Conservation (phyloP, 1,140 invertebrate genomes). For the Tetragnatha versicolor region DNA sequence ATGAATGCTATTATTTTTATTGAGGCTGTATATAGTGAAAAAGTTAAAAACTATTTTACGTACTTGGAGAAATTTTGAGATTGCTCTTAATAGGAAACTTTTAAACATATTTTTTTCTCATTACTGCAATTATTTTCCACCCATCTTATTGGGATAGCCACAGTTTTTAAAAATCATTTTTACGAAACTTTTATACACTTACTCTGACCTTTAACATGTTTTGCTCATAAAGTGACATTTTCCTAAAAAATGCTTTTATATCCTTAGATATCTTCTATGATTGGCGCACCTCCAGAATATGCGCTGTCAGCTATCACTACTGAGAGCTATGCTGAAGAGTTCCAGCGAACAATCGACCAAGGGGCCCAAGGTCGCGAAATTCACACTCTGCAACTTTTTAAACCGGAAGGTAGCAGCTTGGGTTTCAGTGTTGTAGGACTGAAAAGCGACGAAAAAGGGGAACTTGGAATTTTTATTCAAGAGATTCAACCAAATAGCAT, state of each 20-base stretch:
- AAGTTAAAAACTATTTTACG: no score
- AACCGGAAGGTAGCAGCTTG: conserved; percentile 76
- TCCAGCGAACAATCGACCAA: conserved; percentile 71
- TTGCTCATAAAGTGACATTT: no score
- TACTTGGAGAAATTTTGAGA: no score
- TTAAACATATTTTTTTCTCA: no score
- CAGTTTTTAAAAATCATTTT: no score
- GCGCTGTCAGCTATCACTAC: conserved; percentile 68
- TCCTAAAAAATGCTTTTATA: neutral
- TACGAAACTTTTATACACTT: no score
- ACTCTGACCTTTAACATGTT: no score
- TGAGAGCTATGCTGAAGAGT: conserved; percentile 71
- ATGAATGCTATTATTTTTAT: no score
- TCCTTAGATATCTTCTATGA: conserved; percentile 28
- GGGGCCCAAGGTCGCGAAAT: conserved; percentile 73
- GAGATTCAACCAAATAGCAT: conserved; percentile 78
- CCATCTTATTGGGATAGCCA: no score
- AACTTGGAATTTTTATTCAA: conserved; percentile 79
- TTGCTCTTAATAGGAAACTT: no score
- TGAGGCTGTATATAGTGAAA: no score
- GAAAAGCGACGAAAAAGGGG: conserved; percentile 73
- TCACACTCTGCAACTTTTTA: conserved; percentile 70
- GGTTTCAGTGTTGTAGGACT: conserved; percentile 81
- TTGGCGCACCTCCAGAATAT: conserved; percentile 51
- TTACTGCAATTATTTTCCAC: no score